Conservation (phyloP, 53 echinoderm and acorn worm species). For the Holothuria leucospilota region DNA sequence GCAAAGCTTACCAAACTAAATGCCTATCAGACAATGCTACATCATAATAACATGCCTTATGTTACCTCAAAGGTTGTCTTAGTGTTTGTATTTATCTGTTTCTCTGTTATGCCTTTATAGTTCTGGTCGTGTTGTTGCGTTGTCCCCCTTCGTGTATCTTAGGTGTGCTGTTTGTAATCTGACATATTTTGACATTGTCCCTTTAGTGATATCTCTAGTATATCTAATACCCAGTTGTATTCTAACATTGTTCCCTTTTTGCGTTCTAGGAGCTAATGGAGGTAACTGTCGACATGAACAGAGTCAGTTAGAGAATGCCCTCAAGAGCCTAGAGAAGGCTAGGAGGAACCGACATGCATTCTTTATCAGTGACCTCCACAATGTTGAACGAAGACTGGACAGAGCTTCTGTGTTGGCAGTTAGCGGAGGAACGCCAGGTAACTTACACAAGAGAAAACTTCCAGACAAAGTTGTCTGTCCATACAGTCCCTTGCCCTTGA, state of each 20-base stretch:
- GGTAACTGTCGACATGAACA: constrained; percentile 93
- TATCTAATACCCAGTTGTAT: not conserved
- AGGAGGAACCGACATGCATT: constrained; percentile 66
- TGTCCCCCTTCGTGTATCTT: not conserved
- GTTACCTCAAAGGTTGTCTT: no score
- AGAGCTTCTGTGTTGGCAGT: constrained; percentile 87
- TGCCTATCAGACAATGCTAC: no score
- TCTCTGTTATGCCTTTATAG: no score
- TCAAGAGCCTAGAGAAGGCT: constrained; percentile 80
- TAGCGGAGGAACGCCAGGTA: constrained; percentile 93
- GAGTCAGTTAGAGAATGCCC: constrained; percentile 80
- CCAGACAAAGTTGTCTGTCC: no score
- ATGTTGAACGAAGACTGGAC: constrained; percentile 78
- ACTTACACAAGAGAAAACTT: no score
- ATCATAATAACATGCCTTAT: no score
- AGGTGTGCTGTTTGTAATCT: not conserved
- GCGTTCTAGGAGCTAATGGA: constrained; percentile 78
- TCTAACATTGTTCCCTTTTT: not conserved
- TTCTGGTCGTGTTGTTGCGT: no score
- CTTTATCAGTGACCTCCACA: constrained; percentile 67
- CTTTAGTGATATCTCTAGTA: not conserved
- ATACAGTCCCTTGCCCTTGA: no score
- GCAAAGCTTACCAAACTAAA: no score
- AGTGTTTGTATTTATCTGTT: no score
- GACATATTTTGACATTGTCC: not conserved